Conservation (phyloP, 2,888 invertebrate genomes). For the Sminthurides aquaticus region DNA sequence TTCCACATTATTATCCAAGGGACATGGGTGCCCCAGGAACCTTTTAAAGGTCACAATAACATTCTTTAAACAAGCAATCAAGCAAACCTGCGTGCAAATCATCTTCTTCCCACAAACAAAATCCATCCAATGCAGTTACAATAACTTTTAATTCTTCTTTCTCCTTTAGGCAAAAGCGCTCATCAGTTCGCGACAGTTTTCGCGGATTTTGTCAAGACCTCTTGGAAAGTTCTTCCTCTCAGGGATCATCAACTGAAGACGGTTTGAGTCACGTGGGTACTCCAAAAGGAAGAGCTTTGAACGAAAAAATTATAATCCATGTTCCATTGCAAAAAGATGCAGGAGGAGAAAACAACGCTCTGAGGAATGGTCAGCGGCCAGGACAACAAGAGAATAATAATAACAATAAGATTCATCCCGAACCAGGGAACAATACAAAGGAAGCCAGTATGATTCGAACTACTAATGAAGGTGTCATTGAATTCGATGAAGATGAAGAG, state of each 20-base stretch:
- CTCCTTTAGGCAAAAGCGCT: slow-evolving; percentile 23
- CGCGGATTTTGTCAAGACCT: slow-evolving; percentile 28
- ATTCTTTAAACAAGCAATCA: no score
- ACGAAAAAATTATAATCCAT: not conserved
- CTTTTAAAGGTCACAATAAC: no score
- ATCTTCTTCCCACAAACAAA: no score
- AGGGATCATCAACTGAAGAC: not conserved
- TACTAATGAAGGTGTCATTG: slow-evolving; percentile 36
- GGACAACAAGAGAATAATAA: not conserved
- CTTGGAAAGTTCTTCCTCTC: slow-evolving; percentile 11
- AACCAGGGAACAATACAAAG: not conserved
- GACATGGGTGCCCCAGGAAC: no score
- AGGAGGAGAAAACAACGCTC: no score
- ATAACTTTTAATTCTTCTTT: no score
- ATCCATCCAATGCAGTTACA: no score
- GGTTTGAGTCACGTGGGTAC: not conserved
- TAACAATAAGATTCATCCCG: not conserved
- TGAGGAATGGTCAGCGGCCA: no score
- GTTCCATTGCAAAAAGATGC: not conserved
- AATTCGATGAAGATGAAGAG: slow-evolving; percentile 38
- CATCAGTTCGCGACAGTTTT: slow-evolving; percentile 32
- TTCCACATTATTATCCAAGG: no score
- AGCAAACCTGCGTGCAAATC: no score
- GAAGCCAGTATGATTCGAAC: not conserved
- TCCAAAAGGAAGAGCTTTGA: not conserved